Conservation (phyloP, 2,797 vertebrate genomes). For the Lepus oiostolus region DNA sequence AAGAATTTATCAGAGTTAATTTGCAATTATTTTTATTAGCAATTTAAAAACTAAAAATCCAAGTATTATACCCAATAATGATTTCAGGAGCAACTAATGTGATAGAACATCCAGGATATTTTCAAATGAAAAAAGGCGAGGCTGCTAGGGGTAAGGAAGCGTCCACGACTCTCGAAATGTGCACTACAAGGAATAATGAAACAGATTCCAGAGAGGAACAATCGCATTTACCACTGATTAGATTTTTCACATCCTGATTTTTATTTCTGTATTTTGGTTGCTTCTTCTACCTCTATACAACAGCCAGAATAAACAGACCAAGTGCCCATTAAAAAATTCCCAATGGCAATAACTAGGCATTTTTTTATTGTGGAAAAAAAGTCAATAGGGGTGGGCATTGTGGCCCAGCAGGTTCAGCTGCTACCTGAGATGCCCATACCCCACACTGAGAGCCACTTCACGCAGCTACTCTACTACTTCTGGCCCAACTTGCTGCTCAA, state of each 20-base stretch:
- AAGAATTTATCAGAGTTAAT: constrained; percentile 68
- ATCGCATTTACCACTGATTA: constrained; percentile 13
- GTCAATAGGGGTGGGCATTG: too few relatives aligned
- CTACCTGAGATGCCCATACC: too few relatives aligned
- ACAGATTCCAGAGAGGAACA: constrained; percentile 47
- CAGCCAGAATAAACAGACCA: constrained; percentile 25
- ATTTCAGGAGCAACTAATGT: constrained; percentile 43
- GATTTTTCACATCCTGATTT: constrained; percentile 1
- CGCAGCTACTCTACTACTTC: too few relatives aligned
- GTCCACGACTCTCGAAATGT: not conserved
- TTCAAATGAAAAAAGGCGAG: constrained; percentile 54
- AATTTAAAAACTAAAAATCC: constrained; percentile 64
- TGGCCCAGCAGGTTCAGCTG: too few relatives aligned
- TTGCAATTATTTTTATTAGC: constrained; percentile 69
- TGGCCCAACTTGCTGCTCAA: too few relatives aligned
- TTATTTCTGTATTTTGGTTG: constrained; percentile 50
- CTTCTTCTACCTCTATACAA: constrained; percentile 21
- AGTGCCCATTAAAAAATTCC: constrained; percentile 37
- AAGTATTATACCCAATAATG: constrained; percentile 59
- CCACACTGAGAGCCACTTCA: too few relatives aligned
- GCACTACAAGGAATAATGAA: constrained; percentile 33
- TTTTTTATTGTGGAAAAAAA: constrained; percentile 60
- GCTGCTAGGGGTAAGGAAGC: not conserved
- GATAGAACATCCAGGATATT: constrained; percentile 32
- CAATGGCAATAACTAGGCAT: constrained; percentile 13